Evolutionary conservation across 2,797 vertebrate genomes (phyloP).

Genomic region (Microctenopoma lineatum): DNA sequence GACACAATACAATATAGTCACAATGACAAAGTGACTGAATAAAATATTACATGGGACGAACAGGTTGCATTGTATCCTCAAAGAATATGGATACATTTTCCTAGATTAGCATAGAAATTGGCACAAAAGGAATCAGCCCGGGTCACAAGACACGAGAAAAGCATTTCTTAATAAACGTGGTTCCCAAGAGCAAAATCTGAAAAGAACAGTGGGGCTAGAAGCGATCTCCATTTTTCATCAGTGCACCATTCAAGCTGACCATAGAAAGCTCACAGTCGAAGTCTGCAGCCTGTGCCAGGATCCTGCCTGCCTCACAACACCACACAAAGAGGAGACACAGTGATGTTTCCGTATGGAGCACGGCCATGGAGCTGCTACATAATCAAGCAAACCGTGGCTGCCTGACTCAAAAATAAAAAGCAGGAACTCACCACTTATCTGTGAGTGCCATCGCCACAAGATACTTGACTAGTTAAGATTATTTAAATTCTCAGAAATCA

Average conservation of each 20-base stretch:
- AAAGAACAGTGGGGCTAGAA: slow-evolving; percentile 65
- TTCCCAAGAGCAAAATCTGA: slow-evolving; percentile 52
- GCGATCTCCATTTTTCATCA: slow-evolving; percentile 78
- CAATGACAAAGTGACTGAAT: slow-evolving; percentile 4
- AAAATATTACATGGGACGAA: slow-evolving; percentile 22
- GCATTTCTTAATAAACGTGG: slow-evolving; percentile 47
- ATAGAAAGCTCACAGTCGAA: slow-evolving; percentile 68
- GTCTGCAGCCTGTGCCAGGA: slow-evolving; percentile 58
- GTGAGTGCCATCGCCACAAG: slow-evolving; percentile 26
- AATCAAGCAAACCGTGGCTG: slow-evolving; percentile 61
- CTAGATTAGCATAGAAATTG: slow-evolving; percentile 49
- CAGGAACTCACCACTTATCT: slow-evolving; percentile 45
- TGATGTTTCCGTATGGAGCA: slow-evolving; percentile 66
- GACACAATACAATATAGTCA: not conserved
- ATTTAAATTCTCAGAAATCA: slow-evolving; percentile 27
- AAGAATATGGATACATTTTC: slow-evolving; percentile 23
- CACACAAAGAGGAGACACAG: slow-evolving; percentile 59
- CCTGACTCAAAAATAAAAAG: slow-evolving; percentile 28
- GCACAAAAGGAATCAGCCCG: slow-evolving; percentile 38
- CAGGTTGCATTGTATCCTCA: slow-evolving; percentile 26
- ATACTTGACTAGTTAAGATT: slow-evolving; percentile 28
- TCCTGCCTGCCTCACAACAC: slow-evolving; percentile 51
- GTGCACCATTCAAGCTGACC: slow-evolving; percentile 69
- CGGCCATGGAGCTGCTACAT: slow-evolving; percentile 57
- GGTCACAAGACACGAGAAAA: slow-evolving; percentile 32